Evolutionary conservation across 2,113 vertebrate genomes (phyloP), one percentile per base, ranked within the genome.

Genomic region (Upupa epops): DNA sequence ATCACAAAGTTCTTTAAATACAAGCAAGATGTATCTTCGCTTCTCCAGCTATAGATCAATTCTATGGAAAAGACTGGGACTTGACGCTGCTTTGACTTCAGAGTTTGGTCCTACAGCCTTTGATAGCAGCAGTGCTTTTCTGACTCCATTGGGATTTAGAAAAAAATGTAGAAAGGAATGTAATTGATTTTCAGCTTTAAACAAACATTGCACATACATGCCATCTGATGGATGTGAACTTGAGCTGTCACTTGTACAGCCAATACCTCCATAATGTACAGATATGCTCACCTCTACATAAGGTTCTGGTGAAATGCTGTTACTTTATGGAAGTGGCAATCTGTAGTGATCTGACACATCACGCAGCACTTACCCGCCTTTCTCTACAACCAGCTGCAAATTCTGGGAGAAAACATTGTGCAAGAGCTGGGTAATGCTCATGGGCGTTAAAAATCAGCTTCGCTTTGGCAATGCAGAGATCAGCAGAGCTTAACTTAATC

Each of bases 11-110:
- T n/a, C n/a, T n/a, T n/a, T n/a, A n/a, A n/a, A 37, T n/a, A 40
- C 1, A 26, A 52, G 5, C 5, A 36, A 80, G 21, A 31, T 6
- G 1, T 17, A 19, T 19, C 14, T 66, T 73, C 1, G 1, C 20
- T 17, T 55, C 51, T 87, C 14, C 29, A 73, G 29, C 7, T 51
- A 13, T 15, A 49, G 63, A 37, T 28, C 8, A 55, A 6, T 69
- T 69, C 48, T 32, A 20, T 58, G 28, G 48, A 72, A 61, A 76
- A 20, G 11, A 36, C 15, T n/a, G 11, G n/a, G 22, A 83, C 71
- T 14, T 36, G 48, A 68, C 28, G 48, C 11, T 31, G 3, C 16
- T 34, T 45, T 3, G 6, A 2, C 45, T 58, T 75, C 66, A 46
- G 26, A n/a, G 29, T 36, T 48, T 32, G 28, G 16, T 46, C 69